phyloP scores from a whole-genome alignment of 2,113 vertebrate species.

The Ceyx cyanopectus region DNA sequence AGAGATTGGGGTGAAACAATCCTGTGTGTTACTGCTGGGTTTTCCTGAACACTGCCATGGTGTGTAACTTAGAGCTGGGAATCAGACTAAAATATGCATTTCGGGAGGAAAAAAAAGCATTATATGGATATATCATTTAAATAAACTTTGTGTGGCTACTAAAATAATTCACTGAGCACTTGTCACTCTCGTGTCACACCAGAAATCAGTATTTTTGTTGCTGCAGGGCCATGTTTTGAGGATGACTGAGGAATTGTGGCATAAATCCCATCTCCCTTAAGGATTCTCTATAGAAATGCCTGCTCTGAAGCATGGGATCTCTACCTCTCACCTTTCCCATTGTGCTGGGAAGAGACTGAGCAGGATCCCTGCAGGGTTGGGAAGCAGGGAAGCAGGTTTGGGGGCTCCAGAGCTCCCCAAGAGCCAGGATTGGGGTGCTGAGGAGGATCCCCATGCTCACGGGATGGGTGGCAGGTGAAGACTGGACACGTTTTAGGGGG shows the following conservation, averaged over 20 bases:
- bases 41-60: not conserved
- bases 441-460: not conserved
- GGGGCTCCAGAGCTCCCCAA: not conserved
- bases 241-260: rapidly evolving
- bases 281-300: not conserved
- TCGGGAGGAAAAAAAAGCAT: not conserved
- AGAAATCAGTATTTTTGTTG: not conserved
- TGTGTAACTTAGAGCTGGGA: not conserved
- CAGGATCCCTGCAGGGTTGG: not conserved
- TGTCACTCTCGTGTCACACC: rapidly evolving
- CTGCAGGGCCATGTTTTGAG: rapidly evolving
- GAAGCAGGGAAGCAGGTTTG: not conserved
- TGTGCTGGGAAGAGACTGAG: rapidly evolving
- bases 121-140: not conserved
- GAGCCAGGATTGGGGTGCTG: not conserved
- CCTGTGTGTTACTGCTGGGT: not conserved
- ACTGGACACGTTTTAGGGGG: not conserved
- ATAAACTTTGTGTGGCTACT: too few relatives aligned
- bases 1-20: not conserved
- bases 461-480: not conserved
- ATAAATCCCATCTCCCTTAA: not conserved
- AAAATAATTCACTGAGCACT: not conserved
- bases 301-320: rapidly evolving
- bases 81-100: not conserved
- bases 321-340: rapidly evolving